These are phyloP conservation scores for Actias luna DNA, from an alignment of 2,888 invertebrate species.

Conservation along the genomic window DNA sequence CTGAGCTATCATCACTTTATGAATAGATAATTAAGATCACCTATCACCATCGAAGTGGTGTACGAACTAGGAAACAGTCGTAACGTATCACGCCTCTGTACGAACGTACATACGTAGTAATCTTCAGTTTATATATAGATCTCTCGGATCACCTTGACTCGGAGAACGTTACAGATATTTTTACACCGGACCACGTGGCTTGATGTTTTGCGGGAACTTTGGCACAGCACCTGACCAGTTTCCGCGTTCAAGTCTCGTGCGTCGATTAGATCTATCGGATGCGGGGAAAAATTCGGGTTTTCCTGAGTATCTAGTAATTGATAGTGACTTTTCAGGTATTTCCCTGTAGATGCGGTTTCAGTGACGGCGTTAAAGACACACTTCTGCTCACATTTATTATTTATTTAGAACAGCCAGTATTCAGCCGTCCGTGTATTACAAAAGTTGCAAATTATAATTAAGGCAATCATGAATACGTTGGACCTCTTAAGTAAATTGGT, in stretches of 20 bases:
- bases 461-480: no score
- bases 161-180: neutral
- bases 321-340: no score
- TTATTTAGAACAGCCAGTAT: no score
- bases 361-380: no score
- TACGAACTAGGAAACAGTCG: neutral
- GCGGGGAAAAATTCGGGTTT: neutral
- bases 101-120: neutral
- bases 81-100: neutral
- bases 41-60: neutral
- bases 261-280: neutral
- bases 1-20: no score
- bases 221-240: neutral
- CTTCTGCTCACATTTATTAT: no score
- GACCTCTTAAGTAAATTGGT: no score
- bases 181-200: conserved; percentile 6
- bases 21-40: neutral
- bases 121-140: neutral
- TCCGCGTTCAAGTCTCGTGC: neutral
- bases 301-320: neutral
- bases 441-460: no score
- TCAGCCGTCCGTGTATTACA: no score
- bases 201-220: neutral
- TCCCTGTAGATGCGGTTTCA: no score
- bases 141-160: neutral